phyloP scores from a whole-genome alignment of 2,113 vertebrate species.

The Marmota monax region DNA sequence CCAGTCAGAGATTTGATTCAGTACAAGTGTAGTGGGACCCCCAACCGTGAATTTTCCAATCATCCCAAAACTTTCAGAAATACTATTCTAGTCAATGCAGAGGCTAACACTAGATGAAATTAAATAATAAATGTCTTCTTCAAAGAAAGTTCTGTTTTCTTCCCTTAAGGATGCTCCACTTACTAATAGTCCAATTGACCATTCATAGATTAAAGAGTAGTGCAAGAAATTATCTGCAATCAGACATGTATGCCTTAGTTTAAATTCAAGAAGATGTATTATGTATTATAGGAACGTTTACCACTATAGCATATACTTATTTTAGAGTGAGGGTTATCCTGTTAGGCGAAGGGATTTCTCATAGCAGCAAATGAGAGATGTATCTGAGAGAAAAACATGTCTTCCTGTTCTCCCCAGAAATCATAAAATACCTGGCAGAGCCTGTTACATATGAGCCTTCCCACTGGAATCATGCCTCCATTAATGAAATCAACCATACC shows the following conservation, averaged over 20 bases:
- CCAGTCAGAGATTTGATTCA: not conserved
- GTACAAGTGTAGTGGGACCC: too few species aligned
- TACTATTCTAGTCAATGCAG: not conserved
- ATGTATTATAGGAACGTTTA: not conserved
- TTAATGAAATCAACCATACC: not conserved
- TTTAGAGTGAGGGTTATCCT: not conserved
- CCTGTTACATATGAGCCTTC: not conserved
- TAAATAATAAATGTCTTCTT: not conserved
- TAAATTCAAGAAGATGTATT: not conserved
- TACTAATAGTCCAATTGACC: not conserved
- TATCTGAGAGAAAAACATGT: not conserved
- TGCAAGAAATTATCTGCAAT: not conserved
- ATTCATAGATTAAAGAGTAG: not conserved
- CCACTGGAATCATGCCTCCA: not conserved
- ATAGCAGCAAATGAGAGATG: not conserved
- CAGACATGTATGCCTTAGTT: not conserved
- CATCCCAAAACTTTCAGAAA: not conserved
- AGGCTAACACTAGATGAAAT: not conserved
- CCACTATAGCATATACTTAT: conserved; percentile 2
- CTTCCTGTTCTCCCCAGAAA: not conserved
- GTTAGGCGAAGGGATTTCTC: not conserved
- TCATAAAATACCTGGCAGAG: not conserved
- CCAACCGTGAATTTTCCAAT: not conserved
- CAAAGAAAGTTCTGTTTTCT: not conserved
- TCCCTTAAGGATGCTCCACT: not conserved